phyloP scores from a whole-genome alignment of 64 coral and sea anemone species.

The Dendronephthya gigantea region DNA sequence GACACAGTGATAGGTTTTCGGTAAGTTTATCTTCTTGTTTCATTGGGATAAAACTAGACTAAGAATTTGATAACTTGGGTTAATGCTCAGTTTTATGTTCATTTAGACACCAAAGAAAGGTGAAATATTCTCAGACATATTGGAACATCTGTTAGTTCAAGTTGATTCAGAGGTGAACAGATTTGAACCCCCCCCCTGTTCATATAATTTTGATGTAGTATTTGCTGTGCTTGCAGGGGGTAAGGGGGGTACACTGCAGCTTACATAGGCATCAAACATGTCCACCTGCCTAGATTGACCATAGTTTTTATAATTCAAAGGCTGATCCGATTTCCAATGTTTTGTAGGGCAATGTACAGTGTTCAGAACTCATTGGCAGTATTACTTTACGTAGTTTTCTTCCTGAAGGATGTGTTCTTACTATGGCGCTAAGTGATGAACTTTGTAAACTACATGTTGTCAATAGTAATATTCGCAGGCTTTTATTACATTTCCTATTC shows the following conservation, averaged over 20 bases:
- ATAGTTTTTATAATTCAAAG: not conserved
- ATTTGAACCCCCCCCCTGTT: not conserved
- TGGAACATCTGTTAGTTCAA: not conserved
- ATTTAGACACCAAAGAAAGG: not conserved
- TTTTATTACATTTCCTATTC: not conserved
- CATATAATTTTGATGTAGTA: not conserved
- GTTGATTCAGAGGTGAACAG: not conserved
- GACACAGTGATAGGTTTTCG: not conserved
- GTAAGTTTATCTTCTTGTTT: not conserved
- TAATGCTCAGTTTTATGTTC: too few relatives aligned
- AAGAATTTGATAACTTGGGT: too few relatives aligned
- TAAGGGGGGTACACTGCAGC: not conserved
- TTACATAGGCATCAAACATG: too few relatives aligned
- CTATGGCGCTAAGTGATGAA: not conserved
- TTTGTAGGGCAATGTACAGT: not conserved
- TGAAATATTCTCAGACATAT: constrained; percentile 3
- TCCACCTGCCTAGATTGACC: too few relatives aligned
- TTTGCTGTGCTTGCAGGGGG: not conserved
- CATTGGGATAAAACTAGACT: too few relatives aligned
- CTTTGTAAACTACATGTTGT: not conserved
- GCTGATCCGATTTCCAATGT: not conserved
- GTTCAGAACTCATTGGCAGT: not conserved
- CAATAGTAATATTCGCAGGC: not conserved
- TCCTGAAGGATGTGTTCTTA: not conserved
- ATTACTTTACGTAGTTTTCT: not conserved